These are phyloP conservation scores for Macroglossus sobrinus DNA, from an alignment of 2,113 vertebrate species.

Conservation along the genomic window DNA sequence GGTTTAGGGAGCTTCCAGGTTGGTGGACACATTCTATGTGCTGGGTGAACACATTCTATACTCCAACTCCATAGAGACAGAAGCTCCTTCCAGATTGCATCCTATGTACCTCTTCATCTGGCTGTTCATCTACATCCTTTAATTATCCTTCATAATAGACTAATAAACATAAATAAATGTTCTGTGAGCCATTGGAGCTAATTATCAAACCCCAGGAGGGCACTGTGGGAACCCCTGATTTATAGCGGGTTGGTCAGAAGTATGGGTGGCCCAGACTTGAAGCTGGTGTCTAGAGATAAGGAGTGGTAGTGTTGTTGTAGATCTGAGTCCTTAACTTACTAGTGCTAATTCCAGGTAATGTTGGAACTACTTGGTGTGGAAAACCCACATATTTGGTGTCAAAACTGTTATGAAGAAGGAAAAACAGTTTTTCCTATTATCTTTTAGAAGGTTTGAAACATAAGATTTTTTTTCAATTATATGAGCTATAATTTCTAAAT, in stretches of 20 bases:
- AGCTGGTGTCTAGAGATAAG: neutral
- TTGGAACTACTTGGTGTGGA: neutral
- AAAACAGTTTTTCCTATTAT: neutral
- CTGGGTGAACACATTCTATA: neutral
- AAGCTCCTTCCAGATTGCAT: neutral
- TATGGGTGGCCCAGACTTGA: neutral
- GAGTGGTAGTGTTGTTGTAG: neutral
- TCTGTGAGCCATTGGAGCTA: neutral
- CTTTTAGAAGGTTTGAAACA: conserved; percentile 9
- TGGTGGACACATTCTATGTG: neutral
- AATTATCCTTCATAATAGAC: neutral
- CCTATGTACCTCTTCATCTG: neutral
- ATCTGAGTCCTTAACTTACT: neutral
- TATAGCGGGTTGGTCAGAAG: neutral
- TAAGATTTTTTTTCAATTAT: neutral
- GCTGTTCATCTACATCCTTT: neutral
- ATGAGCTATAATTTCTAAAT: conserved; percentile 22
- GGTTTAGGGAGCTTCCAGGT: neutral
- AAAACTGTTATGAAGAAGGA: neutral
- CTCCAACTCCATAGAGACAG: neutral
- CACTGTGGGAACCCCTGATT: neutral
- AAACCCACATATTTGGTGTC: neutral
- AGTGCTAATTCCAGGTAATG: neutral
- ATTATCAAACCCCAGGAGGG: neutral
- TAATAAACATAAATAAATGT: neutral